Conservation (phyloP, 2,888 invertebrate genomes). For the Drosophila anomalata region DNA sequence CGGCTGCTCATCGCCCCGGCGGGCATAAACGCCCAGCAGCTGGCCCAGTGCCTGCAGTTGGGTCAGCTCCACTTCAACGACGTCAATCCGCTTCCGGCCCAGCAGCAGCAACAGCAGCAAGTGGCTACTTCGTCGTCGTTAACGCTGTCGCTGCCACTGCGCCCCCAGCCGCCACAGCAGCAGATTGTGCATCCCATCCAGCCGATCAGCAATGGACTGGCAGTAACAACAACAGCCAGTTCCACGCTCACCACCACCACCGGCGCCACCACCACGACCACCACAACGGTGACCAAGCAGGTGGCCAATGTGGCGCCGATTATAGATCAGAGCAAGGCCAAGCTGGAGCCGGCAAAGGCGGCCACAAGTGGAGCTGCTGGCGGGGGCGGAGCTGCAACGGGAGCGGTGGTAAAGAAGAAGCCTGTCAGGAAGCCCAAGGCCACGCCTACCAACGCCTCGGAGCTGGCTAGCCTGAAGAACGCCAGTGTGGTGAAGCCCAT, state of each 20-base stretch:
- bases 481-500: constrained; percentile 83
- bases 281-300: constrained; percentile 81
- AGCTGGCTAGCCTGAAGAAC: constrained; percentile 79
- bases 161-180: constrained; percentile 80
- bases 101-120: constrained; percentile 42
- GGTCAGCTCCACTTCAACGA: constrained; percentile 84
- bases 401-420: constrained; percentile 79
- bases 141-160: constrained; percentile 53
- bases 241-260: constrained; percentile 63
- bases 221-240: constrained; percentile 63
- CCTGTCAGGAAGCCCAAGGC: constrained; percentile 80
- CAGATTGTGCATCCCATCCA: constrained; percentile 83
- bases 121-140: constrained; percentile 40
- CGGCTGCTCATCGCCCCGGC: constrained; percentile 83
- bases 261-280: constrained; percentile 60
- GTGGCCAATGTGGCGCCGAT: constrained; percentile 84
- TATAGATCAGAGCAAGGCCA: constrained; percentile 84
- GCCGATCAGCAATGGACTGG: constrained; percentile 68
- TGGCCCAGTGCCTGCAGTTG: constrained; percentile 83
- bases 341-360: constrained; percentile 55
- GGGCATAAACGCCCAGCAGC: constrained; percentile 84
- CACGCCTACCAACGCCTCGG: constrained; percentile 74
- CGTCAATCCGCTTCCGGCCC: constrained; percentile 78
- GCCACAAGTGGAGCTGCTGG: constrained; percentile 21
- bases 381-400: constrained; percentile 51